A percentile compares a stretch with the other conserved stretches of the same genome.
These are phyloP conservation scores for Forbesichthys papilliferus DNA, from an alignment of 2,113 vertebrate species.

Conservation along the genomic window DNA sequence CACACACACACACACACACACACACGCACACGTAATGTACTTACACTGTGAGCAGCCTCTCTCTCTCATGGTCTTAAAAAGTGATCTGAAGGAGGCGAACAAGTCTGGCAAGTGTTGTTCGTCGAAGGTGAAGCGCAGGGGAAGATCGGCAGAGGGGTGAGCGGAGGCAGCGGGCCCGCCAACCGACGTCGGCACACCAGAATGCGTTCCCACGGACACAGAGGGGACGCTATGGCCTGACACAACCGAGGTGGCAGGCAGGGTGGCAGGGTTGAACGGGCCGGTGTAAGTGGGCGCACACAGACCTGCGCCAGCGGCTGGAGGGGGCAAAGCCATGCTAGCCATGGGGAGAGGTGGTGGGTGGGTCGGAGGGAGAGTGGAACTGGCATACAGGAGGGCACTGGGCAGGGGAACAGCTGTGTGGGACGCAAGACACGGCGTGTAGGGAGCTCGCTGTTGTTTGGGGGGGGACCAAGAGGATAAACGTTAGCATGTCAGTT, in stretches of 20 bases:
- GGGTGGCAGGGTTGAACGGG: conserved; percentile 34
- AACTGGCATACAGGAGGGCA: conserved; percentile 31
- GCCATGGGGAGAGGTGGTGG: conserved; percentile 19
- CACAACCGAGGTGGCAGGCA: conserved; percentile 6
- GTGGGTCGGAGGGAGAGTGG: conserved; percentile 22
- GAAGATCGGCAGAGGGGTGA: conserved; percentile 77
- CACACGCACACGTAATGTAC: conserved; percentile 37
- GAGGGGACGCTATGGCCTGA: conserved; percentile 20
- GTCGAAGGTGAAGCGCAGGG: conserved; percentile 91
- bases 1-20: not conserved
- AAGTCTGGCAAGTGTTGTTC: conserved; percentile 92
- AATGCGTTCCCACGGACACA: not conserved
- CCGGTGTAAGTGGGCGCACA: conserved; percentile 37
- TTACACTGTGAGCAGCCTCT: conserved; percentile 87
- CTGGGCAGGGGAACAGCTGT: conserved; percentile 27
- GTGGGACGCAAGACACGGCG: conserved; percentile 22
- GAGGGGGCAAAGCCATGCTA: conserved; percentile 13
- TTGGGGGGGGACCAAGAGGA: conserved; percentile 11
- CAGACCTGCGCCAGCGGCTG: conserved; percentile 24
- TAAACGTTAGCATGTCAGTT: not conserved
- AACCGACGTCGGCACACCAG: not conserved
- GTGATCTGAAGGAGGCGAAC: conserved; percentile 93
- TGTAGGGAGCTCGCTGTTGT: conserved; percentile 61
- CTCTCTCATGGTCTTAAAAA: conserved; percentile 91
- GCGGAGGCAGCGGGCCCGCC: conserved; percentile 2